Conservation (phyloP, 2,113 vertebrate genomes). For the Centropristis striata region DNA sequence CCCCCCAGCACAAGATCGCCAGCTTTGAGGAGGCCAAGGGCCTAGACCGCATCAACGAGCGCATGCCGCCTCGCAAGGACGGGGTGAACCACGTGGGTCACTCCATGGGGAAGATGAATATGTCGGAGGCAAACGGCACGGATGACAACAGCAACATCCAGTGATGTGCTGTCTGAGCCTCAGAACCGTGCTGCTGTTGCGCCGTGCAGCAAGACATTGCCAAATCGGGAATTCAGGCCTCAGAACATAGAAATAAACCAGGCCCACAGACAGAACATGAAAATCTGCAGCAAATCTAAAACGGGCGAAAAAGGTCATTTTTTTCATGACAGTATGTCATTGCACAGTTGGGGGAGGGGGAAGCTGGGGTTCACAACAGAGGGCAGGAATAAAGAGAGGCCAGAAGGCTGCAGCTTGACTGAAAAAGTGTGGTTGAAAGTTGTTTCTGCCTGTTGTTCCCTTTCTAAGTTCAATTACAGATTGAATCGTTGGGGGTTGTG, state of each 20-base stretch:
- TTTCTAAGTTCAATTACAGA: conserved; percentile 69
- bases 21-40: conserved; percentile 89
- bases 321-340: conserved; percentile 77
- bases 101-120: conserved; percentile 89
- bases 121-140: conserved; percentile 89
- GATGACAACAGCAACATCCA: conserved; percentile 89
- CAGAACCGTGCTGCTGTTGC: conserved; percentile 61
- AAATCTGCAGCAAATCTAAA: conserved; percentile 79
- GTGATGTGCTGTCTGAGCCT: conserved; percentile 80
- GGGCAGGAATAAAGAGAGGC: conserved; percentile 39
- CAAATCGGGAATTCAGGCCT: conserved; percentile 84
- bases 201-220: conserved; percentile 79
- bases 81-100: conserved; percentile 88
- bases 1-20: conserved; percentile 89
- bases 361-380: conserved; percentile 52
- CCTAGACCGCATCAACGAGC: conserved; percentile 89
- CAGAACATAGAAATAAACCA: conserved; percentile 79
- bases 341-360: conserved; percentile 66
- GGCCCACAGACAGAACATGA: conserved; percentile 78
- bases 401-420: conserved; percentile 56
- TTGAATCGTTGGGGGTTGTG: conserved; percentile 69
- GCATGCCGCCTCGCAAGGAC: conserved; percentile 88
- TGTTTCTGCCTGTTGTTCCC: conserved; percentile 71
- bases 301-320: conserved; percentile 69
- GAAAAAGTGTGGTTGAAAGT: conserved; percentile 56